Evolutionary conservation across 1,140 invertebrate genomes (phyloP), one percentile per base, ranked within the genome.

Genomic region (Lepidurus arcticus): DNA sequence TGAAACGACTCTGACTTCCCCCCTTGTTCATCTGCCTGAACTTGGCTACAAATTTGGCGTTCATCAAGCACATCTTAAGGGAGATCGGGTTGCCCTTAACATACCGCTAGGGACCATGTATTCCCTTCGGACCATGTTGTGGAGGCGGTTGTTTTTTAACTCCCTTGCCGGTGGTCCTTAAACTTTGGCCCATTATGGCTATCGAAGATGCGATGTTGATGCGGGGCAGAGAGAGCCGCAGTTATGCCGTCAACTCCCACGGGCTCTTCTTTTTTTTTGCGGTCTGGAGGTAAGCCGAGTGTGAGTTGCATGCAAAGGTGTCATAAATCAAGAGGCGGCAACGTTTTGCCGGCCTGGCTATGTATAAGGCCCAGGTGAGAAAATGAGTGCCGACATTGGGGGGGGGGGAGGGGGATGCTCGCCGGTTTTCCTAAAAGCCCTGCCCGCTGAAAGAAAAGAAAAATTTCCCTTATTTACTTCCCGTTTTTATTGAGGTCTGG

Each of bases 271-370:
- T 34, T 34, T 34, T 34, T 34, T 34, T 65, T 21, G 21, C 21
- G n/a, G 53, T 65, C 16, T 16, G 53, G 21, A 65, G 53, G 53
- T 65, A 65, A 65, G 53, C 53, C 21, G 53, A 65, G 16, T 65
- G 21, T 65, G 53, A 65, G 53, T 65, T 65, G 13, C 53, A 65
- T 65, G 53, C 53, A 65, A 65, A 65, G 53, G 7, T 65, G 53
- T 65, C 53, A 65, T 65, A 65, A 65, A 65, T 65, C 53, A 65
- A 65, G 53, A 65, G 13, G 53, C 53, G 53, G 53, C 53, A 65
- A 65, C 53, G 53, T 65, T 65, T 65, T 65, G 53, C 53, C 21
- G 53, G 21, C 53, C 53, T 65, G 16, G 53, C 53, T 65, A 65
- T 65, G 53, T 65, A 65, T 21, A 65, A 65, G 21, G 8, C 53